Base-by-base conservation (phyloP, 2,797 vertebrate species). In the Lithobates pipiens region DNA sequence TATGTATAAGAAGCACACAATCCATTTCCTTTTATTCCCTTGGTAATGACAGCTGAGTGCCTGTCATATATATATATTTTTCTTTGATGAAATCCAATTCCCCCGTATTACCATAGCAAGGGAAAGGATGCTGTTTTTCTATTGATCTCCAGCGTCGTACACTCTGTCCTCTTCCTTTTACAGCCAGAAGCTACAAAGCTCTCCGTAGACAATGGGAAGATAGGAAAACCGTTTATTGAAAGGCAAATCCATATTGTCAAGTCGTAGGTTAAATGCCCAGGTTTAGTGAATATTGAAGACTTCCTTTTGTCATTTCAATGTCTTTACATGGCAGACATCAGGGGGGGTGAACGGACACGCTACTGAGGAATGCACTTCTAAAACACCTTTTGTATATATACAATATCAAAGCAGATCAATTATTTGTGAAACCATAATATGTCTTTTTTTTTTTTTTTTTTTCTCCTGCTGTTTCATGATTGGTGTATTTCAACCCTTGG, bases 11-110 rank as follows among this genome's bases (percentile, higher is more conserved):
- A 34, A 6, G 77, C 65, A 32, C 63, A 76, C 54, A 16, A 16
- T 25, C 54, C 25, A 23, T 76, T 63, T 82, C 8, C 76, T 73
- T 63, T 77, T 54, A 71, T 86, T 77, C 54, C 21, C 46, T 36
- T 61, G 25, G 61, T 83, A 75, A 86, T 74, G 70, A 34, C 79
- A 78, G 32, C 75, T 79, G 72, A 82, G 69, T 67, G 87, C 32
- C 50, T 76, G 57, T 70, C 70, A 68, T 76, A 68, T 61, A 32
- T 46, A 10, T 65, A 36, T 39, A 13, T 32, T 57, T 78, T n/a
- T 63, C 79, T 85, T 88, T 86, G 80, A 86, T 86, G 69, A 68
- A 73, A 83, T 83, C 42, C 68, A 46, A 77, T 78, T 83, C 77
- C 27, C 42, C 50, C 21, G 21, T 71, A 75, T 86, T 82, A 82